A percentile compares a stretch with the other conserved stretches of the same genome.
Evolutionary conservation across 2,113 vertebrate genomes (phyloP).

Genomic region (Etheostoma cragini): DNA sequence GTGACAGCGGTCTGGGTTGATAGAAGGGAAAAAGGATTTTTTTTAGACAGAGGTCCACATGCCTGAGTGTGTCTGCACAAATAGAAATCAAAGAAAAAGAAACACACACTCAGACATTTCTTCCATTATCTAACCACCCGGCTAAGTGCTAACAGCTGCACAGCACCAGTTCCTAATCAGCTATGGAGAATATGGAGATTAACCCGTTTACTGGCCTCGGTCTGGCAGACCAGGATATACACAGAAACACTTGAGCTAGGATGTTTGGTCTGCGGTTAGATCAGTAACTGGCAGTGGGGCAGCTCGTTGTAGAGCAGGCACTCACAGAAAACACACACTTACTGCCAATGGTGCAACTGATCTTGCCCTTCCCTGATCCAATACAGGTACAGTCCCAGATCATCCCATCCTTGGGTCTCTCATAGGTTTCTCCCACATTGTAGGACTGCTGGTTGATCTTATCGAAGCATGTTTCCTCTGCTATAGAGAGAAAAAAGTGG

Average conservation of each 20-base stretch:
- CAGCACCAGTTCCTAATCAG: constrained; percentile 46
- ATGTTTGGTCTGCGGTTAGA: constrained; percentile 47
- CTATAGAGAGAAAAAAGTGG: constrained; percentile 58
- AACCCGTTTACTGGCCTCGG: constrained; percentile 47
- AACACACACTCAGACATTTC: constrained; percentile 30
- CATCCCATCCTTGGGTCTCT: constrained; percentile 96
- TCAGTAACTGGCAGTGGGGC: not conserved
- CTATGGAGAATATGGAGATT: constrained; percentile 40
- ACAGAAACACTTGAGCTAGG: constrained; percentile 3
- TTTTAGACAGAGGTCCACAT: not conserved
- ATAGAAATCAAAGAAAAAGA: constrained; percentile 3
- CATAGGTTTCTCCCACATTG: constrained; percentile 92
- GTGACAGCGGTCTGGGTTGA: constrained; percentile 92
- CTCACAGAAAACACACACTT: constrained; percentile 23
- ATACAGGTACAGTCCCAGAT: constrained; percentile 99
- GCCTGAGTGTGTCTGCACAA: not conserved
- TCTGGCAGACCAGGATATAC: constrained; percentile 21
- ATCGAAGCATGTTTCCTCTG: constrained; percentile 94
- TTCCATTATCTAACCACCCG: constrained; percentile 53
- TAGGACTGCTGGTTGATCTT: constrained; percentile 91
- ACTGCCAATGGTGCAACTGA: constrained; percentile 84
- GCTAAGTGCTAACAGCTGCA: constrained; percentile 58
- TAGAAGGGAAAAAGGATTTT: not conserved
- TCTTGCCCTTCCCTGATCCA: constrained; percentile 88
- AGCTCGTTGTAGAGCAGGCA: not conserved